Evolutionary conservation across 2,797 vertebrate genomes (phyloP), one percentile per base, ranked within the genome.

Genomic region (Pseudochirops cupreus): DNA sequence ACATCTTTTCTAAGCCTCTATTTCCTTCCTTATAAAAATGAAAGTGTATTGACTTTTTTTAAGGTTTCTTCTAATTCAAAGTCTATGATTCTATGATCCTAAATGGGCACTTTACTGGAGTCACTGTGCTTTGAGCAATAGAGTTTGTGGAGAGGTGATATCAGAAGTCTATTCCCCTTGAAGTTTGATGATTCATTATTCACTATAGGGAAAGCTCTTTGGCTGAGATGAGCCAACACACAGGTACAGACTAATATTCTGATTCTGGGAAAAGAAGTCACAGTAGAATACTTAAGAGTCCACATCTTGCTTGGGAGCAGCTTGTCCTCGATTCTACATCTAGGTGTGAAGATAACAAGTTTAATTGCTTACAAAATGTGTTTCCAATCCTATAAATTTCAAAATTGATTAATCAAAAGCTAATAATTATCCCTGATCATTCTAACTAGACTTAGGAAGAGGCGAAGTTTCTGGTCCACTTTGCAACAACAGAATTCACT

Each of bases 321-420:
- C 3, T 82, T 82, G 21, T 46, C 74, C 39, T 39, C 10, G 1
- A 82, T 46, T 82, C 39, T 82, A 46, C 11, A 24, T 31, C 87
- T 92, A 46, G 2, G 21, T 74, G 55, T n/a, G 97, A 95, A 97
- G 89, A 97, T 90, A 95, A 62, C 56, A 95, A 59, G 46, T 58
- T 56, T 92, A 5, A 90, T 56, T 3, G 92, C 92, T 95, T 94
- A 31, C 54, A 4, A 91, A 28, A 91, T 33, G 28, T 96, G 39
- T 74, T 92, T 13, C 4, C 39, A 56, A 94, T 0, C 0, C 1
- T n/a, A 28, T 33, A 9, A n/a, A 93, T 95, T 87, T 87, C 67
- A 82, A 39, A 96, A 28, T 93, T 93, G 92, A 28, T 21, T 97
- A 95, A 96, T 62, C 56, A 93, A 95, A 6, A 95, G 91, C 56